Base-by-base conservation (phyloP, 2,113 vertebrate species). In the Pandion haliaetus region DNA sequence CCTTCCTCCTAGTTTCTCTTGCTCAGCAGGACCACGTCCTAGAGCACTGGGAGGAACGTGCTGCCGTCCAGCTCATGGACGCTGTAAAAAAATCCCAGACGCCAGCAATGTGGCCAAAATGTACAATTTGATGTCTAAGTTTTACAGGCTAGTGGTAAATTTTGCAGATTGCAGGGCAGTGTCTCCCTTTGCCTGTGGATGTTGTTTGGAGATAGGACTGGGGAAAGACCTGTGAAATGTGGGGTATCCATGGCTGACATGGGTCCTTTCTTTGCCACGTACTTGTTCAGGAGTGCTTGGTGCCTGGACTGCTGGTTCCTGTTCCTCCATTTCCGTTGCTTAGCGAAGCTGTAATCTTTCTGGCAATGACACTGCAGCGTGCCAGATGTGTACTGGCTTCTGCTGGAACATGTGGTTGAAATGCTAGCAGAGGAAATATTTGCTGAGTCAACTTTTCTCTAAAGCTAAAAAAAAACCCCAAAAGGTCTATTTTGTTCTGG, bases 401-500 rank as follows among this genome's bases (percentile, higher is more conserved):
- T 86, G 55, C 80, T 74, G 86, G 65, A 89, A 82, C 74, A 55
- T 94, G 92, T 94, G 95, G 93, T 96, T 74, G 69, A 92, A 90
- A 80, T 65, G 54, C 84, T 89, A 82, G 82, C 34, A 4, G 90
- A 76, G 85, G 82, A 96, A 95, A 65, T 95, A 95, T 95, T 95
- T 94, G 92, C 96, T 93, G 95, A 97, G 90, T 97, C 97, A 91
- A 82, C 88, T 94, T 77, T 94, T 93, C 72, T 90, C 92, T 82
- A 40, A 87, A 96, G 84, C 12, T 79, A 4, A 28, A 28, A 44
- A 80, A 50, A 25, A n/a, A n/a, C 1, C 44, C 49, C n/a, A 4
- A 69, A 79, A 76, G 73, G 47, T 79, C 70, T 69, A 0, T 91
- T 93, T 87, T 81, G 9, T 76, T 67, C 84, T 82, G 78, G 62